phyloP scores from a whole-genome alignment of 2,888 invertebrate species.

The Mesochorus sp. region DNA sequence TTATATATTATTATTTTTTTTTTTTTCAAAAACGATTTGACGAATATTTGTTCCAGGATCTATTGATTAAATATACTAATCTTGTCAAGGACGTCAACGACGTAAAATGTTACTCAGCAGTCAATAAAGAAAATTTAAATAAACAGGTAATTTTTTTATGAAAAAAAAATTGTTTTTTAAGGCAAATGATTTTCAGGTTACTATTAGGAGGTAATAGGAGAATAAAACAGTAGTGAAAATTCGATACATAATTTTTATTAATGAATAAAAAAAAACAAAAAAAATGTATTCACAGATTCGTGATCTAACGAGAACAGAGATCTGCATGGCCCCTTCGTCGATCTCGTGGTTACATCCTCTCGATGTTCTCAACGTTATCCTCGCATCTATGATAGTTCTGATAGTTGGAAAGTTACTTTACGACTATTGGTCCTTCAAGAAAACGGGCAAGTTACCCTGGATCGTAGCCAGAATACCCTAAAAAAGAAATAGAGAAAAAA shows the following conservation, averaged over 20 bases:
- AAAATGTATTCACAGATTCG: constrained; percentile 84
- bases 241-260: no score
- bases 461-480: constrained; percentile 90
- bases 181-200: no score
- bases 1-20: neutral
- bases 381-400: constrained; percentile 87
- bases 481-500: constrained; percentile 56
- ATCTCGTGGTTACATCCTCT: constrained; percentile 86
- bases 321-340: constrained; percentile 83
- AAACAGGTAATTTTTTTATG: constrained; percentile 84
- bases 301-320: constrained; percentile 87
- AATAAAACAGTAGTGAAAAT: no score
- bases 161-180: no score
- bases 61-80: constrained; percentile 84
- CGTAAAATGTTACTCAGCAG: constrained; percentile 87
- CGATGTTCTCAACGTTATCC: constrained; percentile 88
- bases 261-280: constrained; percentile 23
- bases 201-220: no score
- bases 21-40: neutral
- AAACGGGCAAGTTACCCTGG: constrained; percentile 92
- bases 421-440: constrained; percentile 92
- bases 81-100: constrained; percentile 88
- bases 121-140: constrained; percentile 86
- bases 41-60: constrained; percentile 77
- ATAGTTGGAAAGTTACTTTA: constrained; percentile 89